Base-by-base conservation (phyloP, 1,140 invertebrate species). In the Drosophila triauraria region DNA sequence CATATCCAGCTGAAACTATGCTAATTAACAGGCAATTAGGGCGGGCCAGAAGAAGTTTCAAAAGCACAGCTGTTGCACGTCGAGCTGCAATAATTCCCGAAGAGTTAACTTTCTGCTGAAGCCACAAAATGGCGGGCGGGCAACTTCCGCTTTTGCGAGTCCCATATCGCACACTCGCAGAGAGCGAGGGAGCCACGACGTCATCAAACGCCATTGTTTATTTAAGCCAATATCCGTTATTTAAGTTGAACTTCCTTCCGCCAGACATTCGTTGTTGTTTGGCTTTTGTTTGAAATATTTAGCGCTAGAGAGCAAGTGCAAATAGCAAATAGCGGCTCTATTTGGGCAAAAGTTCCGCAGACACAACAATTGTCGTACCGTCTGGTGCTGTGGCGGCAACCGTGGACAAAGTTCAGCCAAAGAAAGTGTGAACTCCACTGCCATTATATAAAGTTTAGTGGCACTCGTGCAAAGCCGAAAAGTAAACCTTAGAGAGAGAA, bases 221-320 rank as follows among this genome's bases (percentile, higher is more conserved):
- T 88, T 85, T 90, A 88, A 90, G 81, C 85, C 85, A 88, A 88
- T 88, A 88, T 88, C 85, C 85, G 85, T 82, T 88, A 88, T 90
- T 88, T 85, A 88, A 90, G 85, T 90, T 88, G 85, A 53, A 87
- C 75, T 90, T 88, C 85, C 85, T 88, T 90, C 85, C 85, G 82
- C 67, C 63, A 72, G 69, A 80, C 67, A 79, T 79, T 88, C 87
- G 84, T 70, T 75, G 57, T 58, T 65, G 84, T 72, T 84, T 75
- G 85, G 78, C 78, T 88, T 88, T 84, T 84, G 85, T 84, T 78
- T 88, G 80, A 88, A 87, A 86, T 86, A 86, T 86, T 86, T 87
- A 86, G 80, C 83, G 81, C 79, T 59, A 47, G 44, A 30, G 27
- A 43, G 46, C 67, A 69, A 75, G 64, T 67, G 68, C 78, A 80